phyloP scores from a whole-genome alignment of 2,797 vertebrate species.

The Chelon auratus region DNA sequence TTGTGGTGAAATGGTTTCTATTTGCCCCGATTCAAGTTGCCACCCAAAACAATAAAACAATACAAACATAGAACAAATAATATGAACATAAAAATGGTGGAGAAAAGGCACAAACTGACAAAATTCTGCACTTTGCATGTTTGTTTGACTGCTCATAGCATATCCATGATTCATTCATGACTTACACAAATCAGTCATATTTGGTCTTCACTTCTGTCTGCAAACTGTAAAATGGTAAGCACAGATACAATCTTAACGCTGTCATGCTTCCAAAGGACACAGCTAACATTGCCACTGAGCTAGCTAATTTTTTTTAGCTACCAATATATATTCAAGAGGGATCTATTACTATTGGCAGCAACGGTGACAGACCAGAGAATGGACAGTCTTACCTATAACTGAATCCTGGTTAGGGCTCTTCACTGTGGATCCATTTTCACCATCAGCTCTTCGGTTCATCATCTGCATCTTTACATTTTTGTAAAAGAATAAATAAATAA shows the following conservation, averaged over 20 bases:
- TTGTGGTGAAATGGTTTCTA: constrained; percentile 43
- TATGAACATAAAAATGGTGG: constrained; percentile 54
- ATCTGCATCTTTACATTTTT: constrained; percentile 72
- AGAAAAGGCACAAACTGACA: constrained; percentile 54
- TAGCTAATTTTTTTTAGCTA: neutral
- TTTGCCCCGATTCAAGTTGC: constrained; percentile 24
- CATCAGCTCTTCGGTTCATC: constrained; percentile 81
- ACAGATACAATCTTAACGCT: constrained; percentile 61
- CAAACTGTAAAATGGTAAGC: constrained; percentile 77
- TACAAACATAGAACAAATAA: constrained; percentile 35
- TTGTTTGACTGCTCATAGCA: constrained; percentile 52
- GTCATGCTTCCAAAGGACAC: constrained; percentile 22
- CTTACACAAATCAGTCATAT: constrained; percentile 77
- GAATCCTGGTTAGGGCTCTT: constrained; percentile 86
- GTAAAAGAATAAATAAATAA: constrained; percentile 6
- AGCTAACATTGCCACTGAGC: constrained; percentile 12
- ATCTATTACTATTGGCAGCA: neutral
- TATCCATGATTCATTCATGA: constrained; percentile 50
- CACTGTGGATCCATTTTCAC: constrained; percentile 83
- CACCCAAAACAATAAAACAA: constrained; percentile 47
- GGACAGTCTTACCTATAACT: constrained; percentile 84
- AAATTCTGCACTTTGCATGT: constrained; percentile 57
- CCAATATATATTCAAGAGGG: neutral
- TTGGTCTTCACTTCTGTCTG: constrained; percentile 80
- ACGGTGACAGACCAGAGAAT: constrained; percentile 3